Conservation (phyloP, 2,113 vertebrate species). For the Eulacestoma nigropectus region DNA sequence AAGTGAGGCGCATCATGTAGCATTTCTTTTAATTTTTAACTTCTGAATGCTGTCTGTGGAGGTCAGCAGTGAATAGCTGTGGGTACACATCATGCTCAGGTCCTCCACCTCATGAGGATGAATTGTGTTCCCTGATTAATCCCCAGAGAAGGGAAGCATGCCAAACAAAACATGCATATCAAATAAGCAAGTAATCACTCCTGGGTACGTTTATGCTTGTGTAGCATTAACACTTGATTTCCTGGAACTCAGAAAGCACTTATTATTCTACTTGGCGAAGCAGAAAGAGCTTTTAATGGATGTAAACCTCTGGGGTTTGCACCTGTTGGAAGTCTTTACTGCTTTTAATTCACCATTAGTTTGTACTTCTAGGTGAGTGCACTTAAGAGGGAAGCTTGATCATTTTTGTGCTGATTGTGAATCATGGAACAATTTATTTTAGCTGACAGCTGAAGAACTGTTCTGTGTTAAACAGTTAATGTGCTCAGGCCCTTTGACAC, state of each 20-base stretch:
- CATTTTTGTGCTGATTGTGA: not conserved
- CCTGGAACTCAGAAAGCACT: not conserved
- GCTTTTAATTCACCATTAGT: not conserved
- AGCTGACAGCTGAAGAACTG: not conserved
- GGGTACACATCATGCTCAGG: not conserved
- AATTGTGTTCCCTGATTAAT: not conserved
- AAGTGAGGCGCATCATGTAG: not conserved
- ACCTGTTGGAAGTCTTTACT: not conserved
- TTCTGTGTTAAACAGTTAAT: not conserved
- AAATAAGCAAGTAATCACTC: not conserved
- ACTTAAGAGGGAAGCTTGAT: not conserved
- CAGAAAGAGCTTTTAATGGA: not conserved
- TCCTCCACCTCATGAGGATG: not conserved
- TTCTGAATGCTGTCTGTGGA: not conserved
- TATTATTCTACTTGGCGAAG: not conserved
- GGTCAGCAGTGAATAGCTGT: not conserved
- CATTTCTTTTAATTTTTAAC: not conserved
- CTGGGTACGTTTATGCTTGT: not conserved
- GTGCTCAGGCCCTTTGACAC: conserved; percentile 3
- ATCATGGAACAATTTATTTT: not conserved
- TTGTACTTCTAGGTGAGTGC: not conserved
- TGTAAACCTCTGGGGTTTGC: not conserved
- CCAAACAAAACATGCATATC: not conserved
- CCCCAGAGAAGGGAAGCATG: not conserved
- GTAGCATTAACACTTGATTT: not conserved